phyloP scores from a whole-genome alignment of 2,113 vertebrate species.

The Atlantisia rogersi region DNA sequence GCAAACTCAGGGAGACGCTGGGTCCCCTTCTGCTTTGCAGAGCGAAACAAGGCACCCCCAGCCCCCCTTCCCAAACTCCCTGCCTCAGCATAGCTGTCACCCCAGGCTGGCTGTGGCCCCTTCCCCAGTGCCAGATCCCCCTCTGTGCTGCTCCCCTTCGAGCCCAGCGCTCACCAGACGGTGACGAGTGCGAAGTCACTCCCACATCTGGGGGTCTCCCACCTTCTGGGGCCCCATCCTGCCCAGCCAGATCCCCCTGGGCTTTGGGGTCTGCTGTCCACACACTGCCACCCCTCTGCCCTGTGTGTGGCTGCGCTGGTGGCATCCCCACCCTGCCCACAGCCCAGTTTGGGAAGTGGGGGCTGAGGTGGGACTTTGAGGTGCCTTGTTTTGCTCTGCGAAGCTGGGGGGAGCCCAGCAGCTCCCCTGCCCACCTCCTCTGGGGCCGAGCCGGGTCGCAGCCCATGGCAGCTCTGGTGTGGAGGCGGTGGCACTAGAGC shows the following conservation, averaged over 20 bases:
- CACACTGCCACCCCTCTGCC: background rate
- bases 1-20: background rate
- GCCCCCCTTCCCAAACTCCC: background rate
- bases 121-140: too few species aligned
- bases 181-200: rapidly evolving
- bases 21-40: background rate
- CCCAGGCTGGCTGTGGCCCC: background rate
- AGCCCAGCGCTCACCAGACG: rapidly evolving
- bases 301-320: too few species aligned
- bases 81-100: rapidly evolving
- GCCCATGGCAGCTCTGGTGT: rapidly evolving
- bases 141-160: background rate
- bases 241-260: rapidly evolving
- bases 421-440: background rate
- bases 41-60: background rate
- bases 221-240: rapidly evolving
- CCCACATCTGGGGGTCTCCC: too few species aligned
- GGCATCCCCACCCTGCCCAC: rapidly evolving
- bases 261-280: background rate
- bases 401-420: too few species aligned
- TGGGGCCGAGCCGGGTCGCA: rapidly evolving
- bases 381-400: too few species aligned
- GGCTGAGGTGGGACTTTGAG: too few species aligned
- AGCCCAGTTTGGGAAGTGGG: too few species aligned
- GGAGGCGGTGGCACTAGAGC: background rate